phyloP scores from a whole-genome alignment of 2,888 invertebrate genomes.

The Lepidochrysops patricia region DNA sequence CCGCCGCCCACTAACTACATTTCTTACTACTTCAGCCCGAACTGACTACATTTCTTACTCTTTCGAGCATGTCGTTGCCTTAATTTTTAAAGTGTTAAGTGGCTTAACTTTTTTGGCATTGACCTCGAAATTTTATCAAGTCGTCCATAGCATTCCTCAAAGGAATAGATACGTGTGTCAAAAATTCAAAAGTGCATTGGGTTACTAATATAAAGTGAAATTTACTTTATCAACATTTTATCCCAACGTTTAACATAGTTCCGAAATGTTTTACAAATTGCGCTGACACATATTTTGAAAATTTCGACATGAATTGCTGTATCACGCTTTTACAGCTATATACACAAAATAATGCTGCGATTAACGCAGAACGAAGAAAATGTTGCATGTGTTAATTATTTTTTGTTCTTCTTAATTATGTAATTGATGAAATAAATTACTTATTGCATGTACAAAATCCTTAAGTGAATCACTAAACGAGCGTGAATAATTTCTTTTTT shows the following conservation, averaged over 20 bases:
- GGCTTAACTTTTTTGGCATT: background rate
- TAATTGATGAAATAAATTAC: background rate
- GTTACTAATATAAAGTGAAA: no score
- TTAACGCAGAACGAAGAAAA: background rate
- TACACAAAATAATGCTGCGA: background rate
- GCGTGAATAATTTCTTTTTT: slow-evolving; percentile 8
- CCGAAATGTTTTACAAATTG: background rate
- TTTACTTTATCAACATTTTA: no score
- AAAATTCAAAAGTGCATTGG: no score
- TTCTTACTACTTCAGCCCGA: no score
- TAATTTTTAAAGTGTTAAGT: background rate
- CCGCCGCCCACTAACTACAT: background rate
- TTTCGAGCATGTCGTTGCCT: background rate
- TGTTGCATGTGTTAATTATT: background rate
- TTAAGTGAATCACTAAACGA: background rate
- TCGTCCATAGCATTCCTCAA: background rate
- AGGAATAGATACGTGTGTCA: no score
- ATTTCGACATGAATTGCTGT: background rate
- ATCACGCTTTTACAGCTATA: background rate
- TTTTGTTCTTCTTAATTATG: background rate
- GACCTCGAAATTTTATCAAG: background rate
- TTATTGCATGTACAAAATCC: background rate
- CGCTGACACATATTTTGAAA: background rate
- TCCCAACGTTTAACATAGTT: background rate
- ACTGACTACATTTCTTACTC: background rate